Conservation (phyloP, 1,140 invertebrate species). For the Brachionus sp. region DNA sequence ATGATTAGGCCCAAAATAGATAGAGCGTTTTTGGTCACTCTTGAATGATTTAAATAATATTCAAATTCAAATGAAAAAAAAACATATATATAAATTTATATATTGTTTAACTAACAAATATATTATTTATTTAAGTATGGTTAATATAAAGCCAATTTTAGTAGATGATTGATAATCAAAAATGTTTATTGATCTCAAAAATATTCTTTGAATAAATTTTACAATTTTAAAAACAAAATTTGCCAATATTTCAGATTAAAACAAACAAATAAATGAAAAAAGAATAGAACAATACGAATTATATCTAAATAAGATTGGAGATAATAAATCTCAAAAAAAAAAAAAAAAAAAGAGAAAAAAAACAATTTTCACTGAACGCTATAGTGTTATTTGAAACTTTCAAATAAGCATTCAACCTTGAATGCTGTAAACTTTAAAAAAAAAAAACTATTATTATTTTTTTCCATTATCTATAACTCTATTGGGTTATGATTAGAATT, state of each 20-base stretch:
- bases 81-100: too few relatives aligned
- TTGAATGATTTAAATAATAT: too few relatives aligned
- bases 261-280: not conserved
- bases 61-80: too few relatives aligned
- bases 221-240: not conserved
- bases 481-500: not conserved
- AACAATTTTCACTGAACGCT: constrained; percentile 16
- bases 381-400: constrained; percentile 18
- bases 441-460: not conserved
- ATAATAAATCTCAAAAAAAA: not conserved
- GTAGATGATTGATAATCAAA: not conserved
- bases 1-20: too few relatives aligned
- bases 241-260: not conserved
- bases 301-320: not conserved
- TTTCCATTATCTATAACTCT: not conserved
- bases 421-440: not conserved
- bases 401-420: constrained; percentile 24
- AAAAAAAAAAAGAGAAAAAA: not conserved
- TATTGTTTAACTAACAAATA: too few relatives aligned
- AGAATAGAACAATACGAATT: not conserved
- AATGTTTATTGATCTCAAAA: not conserved
- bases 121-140: too few relatives aligned
- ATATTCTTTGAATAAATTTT: not conserved
- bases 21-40: too few relatives aligned
- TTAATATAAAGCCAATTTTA: not conserved